Percentiles rank a stretch among this genome's conserved stretches.
Conservation (phyloP, 2,888 invertebrate species). For the Apocheima hispidaria region DNA sequence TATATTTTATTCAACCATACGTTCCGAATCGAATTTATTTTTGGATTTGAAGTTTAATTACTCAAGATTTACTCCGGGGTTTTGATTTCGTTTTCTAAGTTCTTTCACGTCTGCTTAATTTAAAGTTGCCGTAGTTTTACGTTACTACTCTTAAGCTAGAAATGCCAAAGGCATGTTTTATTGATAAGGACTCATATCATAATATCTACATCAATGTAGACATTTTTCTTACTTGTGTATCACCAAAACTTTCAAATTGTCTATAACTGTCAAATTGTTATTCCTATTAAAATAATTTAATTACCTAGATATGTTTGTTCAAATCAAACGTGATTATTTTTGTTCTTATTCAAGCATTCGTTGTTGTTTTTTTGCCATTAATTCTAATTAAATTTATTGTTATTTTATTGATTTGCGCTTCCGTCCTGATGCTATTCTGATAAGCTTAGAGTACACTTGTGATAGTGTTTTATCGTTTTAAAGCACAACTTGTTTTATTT, state of each 20-base stretch:
- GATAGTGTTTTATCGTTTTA: constrained; percentile 21
- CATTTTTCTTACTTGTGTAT: constrained; percentile 2
- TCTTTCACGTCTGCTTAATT: background rate
- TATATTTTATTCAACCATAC: too few species aligned
- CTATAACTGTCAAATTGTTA: background rate
- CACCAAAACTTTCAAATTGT: background rate
- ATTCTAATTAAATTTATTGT: constrained; percentile 21
- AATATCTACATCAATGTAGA: constrained; percentile 31
- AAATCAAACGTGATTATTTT: background rate
- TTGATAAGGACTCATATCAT: constrained; percentile 66
- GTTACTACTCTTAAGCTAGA: constrained; percentile 20
- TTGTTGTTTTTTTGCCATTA: background rate
- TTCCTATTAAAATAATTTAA: background rate
- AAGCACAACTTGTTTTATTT: background rate
- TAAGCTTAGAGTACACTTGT: constrained; percentile 42
- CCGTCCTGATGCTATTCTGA: constrained; percentile 57
- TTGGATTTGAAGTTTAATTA: too few species aligned
- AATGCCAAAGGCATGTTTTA: constrained; percentile 64
- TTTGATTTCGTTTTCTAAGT: too few species aligned
- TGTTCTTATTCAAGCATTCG: background rate
- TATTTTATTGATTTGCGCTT: constrained; percentile 56
- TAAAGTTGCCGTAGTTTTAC: background rate
- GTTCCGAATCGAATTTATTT: too few species aligned
- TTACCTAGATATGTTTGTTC: background rate
- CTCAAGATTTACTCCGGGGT: too few species aligned